Evolutionary conservation across 2,888 invertebrate genomes (phyloP), one percentile per base, ranked within the genome.

Genomic region (Protodeltote pygarga): DNA sequence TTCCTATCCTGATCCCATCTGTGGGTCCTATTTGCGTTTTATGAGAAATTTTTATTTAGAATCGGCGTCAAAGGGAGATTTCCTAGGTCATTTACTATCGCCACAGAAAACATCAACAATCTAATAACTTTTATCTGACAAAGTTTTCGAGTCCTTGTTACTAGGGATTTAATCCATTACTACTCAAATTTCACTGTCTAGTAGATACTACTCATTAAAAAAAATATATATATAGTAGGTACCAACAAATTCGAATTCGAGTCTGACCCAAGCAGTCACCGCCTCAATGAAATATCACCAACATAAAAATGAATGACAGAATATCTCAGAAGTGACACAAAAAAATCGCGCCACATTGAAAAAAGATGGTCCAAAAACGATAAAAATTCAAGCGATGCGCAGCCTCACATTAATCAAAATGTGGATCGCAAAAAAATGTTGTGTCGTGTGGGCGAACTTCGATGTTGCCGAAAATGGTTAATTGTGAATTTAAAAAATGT

Each of bases 361-460:
- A 79, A 79, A 81, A 79, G 76, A 77, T 83, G 82, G 73, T 63
- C 81, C 78, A 78, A 83, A 87, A 87, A 83, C 80, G 82, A 84
- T 83, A 82, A 85, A 82, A 85, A 71, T 72, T 63, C 68, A 70
- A 75, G 66, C 73, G 70, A 71, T 51, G 57, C 49, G 64, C 73
- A 59, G 60, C 29, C 70, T 62, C 62, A 55, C 84, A 89, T 87
- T 85, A 84, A 89, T 89, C 88, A 88, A 87, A 84, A 83, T 77
- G 79, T 77, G 78, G 74, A 77, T 79, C 80, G 82, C 83, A 87
- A 87, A 88, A 87, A 88, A 85, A 74, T 64, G 23, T 64, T 63
- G 61, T 66, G 70, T 64, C 71, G 75, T 74, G 82, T 83, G 84
- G 84, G 85, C 73, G 79, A 73, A 72, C 44, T 70, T 53, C 73